Conservation (phyloP, 1,140 invertebrate species). For the Drosophila mojavensis region DNA sequence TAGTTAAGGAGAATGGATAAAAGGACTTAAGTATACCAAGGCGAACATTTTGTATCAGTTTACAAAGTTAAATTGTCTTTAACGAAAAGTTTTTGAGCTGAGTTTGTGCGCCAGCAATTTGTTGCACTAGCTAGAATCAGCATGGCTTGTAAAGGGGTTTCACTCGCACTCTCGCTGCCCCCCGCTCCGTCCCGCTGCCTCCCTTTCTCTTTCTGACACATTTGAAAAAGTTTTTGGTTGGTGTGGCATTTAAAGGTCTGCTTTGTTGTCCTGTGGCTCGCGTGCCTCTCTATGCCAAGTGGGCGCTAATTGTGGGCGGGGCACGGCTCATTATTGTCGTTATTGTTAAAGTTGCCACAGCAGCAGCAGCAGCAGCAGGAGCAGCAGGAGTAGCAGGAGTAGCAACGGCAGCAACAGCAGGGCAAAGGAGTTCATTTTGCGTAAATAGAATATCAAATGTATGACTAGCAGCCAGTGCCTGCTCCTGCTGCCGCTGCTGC, state of each 20-base stretch:
- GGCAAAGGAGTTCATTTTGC: conserved; percentile 65
- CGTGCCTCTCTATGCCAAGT: conserved; percentile 13
- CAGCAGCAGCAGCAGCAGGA: conserved; percentile 21
- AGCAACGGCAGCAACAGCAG: no score
- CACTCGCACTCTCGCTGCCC: no score
- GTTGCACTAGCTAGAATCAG: conserved; percentile 42
- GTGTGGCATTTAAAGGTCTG: conserved; percentile 18
- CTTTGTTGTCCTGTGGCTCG: conserved; percentile 16
- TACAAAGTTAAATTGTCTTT: conserved; percentile 82
- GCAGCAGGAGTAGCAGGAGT: no score
- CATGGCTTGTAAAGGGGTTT: conserved; percentile 47
- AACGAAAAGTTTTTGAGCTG: conserved; percentile 70
- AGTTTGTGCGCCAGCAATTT: conserved; percentile 52
- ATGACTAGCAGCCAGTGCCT: neutral
- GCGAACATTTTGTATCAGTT: conserved; percentile 81
- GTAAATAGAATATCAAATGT: conserved; percentile 76
- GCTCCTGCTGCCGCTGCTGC: no score
- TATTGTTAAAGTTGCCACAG: conserved; percentile 57
- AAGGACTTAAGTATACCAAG: conserved; percentile 71
- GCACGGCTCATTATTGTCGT: conserved; percentile 69
- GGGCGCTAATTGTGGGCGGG: conserved; percentile 39
- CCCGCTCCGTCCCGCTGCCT: no score
- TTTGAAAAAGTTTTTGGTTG: conserved; percentile 40
- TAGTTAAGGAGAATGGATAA: conserved; percentile 31
- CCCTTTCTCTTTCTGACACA: conserved; percentile 13